A percentile compares a stretch with the other conserved stretches of the same genome.
Conservation (phyloP, 2,888 invertebrate species). For the Ypsolopha sequella region DNA sequence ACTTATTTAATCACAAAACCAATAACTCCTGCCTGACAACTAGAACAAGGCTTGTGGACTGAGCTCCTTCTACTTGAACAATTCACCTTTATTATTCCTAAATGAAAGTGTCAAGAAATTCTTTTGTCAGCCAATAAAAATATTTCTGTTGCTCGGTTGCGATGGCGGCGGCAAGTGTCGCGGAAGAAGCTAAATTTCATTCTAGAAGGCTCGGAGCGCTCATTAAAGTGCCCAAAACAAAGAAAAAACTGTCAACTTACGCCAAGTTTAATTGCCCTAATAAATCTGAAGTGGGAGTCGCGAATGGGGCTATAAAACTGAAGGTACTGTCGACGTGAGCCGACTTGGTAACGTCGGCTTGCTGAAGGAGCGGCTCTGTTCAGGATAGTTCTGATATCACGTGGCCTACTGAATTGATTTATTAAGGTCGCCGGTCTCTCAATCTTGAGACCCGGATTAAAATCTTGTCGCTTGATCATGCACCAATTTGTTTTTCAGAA, state of each 20-base stretch:
- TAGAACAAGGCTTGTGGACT: no score
- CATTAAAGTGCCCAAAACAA: constrained; percentile 59
- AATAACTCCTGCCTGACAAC: no score
- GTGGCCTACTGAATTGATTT: no score
- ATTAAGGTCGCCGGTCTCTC: no score
- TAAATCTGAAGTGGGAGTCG: constrained; percentile 48
- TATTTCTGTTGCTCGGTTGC: not conserved
- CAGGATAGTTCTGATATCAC: no score
- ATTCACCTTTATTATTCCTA: not conserved
- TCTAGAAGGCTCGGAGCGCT: constrained; percentile 33
- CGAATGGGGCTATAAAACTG: constrained; percentile 13
- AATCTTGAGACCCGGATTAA: no score
- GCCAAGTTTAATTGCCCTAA: constrained; percentile 65
- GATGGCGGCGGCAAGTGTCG: not conserved
- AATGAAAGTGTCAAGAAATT: not conserved
- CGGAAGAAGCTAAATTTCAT: constrained; percentile 22
- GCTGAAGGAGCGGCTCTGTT: no score
- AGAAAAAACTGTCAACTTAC: constrained; percentile 62
- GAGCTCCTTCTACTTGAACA: not conserved
- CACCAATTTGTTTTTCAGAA: no score
- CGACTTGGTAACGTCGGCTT: no score
- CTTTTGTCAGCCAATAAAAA: constrained; percentile 1
- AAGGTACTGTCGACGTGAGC: no score
- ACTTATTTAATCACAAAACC: no score
- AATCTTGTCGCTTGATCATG: no score